These are phyloP conservation scores for Nebria ingens DNA, from an alignment of 1,140 invertebrate species.

Conservation along the genomic window DNA sequence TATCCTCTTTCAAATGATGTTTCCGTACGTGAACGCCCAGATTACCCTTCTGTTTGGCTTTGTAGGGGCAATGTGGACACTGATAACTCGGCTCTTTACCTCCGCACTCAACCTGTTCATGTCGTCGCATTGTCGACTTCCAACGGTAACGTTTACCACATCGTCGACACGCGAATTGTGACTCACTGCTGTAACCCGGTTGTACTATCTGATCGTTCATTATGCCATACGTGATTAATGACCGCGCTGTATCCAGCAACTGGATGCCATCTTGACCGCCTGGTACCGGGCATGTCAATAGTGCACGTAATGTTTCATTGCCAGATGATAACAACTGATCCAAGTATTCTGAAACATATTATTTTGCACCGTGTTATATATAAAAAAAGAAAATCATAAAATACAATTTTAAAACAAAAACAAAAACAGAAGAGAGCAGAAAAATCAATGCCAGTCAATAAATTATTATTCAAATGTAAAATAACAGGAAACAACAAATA, in stretches of 20 bases:
- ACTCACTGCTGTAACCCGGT: constrained; percentile 45
- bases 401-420: too few relatives aligned
- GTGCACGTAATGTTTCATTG: constrained; percentile 9
- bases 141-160: constrained; percentile 72
- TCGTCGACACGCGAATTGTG: constrained; percentile 64
- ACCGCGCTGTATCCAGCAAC: background rate
- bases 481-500: too few relatives aligned
- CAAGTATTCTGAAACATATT: constrained; percentile 6
- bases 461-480: too few relatives aligned
- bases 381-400: background rate
- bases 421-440: too few relatives aligned
- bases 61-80: constrained; percentile 70
- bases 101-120: constrained; percentile 80
- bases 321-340: background rate
- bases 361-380: background rate
- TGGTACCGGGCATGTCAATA: constrained; percentile 8
- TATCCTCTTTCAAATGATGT: constrained; percentile 43
- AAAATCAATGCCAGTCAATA: too few relatives aligned
- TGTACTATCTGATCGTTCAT: constrained; percentile 33
- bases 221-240: background rate
- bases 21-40: constrained; percentile 70
- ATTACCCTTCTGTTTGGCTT: constrained; percentile 67
- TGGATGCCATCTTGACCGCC: background rate
- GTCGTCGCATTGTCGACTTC: constrained; percentile 69
- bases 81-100: constrained; percentile 72